phyloP scores from a whole-genome alignment of 1,140 invertebrate genomes.

The Nixonia krombeini region DNA sequence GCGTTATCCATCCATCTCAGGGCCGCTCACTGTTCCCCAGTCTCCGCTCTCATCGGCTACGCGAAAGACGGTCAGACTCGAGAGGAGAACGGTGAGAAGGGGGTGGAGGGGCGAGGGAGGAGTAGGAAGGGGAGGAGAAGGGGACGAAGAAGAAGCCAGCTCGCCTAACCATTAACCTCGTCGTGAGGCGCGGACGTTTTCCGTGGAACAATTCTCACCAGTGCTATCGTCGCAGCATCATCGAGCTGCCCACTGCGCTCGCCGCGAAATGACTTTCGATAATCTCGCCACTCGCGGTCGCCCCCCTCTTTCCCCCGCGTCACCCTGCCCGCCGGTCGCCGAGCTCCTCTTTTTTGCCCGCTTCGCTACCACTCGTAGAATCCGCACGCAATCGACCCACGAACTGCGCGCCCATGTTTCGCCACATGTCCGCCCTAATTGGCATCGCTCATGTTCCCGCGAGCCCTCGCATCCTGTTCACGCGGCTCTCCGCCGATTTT shows the following conservation, averaged over 20 bases:
- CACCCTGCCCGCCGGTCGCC: background rate
- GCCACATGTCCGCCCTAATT: slow-evolving; percentile 14
- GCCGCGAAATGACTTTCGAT: slow-evolving; percentile 28
- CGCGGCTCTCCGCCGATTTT: too few species aligned
- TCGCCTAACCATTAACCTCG: slow-evolving; percentile 41
- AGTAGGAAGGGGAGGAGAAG: background rate
- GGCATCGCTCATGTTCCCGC: slow-evolving; percentile 33
- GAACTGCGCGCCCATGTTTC: slow-evolving; percentile 8
- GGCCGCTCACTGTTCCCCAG: slow-evolving; percentile 41
- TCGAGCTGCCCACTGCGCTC: background rate
- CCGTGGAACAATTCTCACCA: slow-evolving; percentile 38
- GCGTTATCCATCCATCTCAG: slow-evolving; percentile 41
- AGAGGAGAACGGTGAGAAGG: slow-evolving; percentile 19
- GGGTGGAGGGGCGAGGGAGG: background rate
- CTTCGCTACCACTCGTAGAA: slow-evolving; percentile 5
- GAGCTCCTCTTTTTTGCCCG: background rate
- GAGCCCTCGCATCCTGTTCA: too few species aligned
- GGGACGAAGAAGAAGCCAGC: background rate
- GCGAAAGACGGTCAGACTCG: slow-evolving; percentile 31
- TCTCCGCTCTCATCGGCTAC: slow-evolving; percentile 30
- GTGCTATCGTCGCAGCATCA: slow-evolving; percentile 14
- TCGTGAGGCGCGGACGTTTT: slow-evolving; percentile 37
- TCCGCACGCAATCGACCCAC: background rate
- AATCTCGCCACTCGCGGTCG: slow-evolving; percentile 26
- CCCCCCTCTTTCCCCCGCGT: background rate